These are phyloP conservation scores for Acestrorhynchus altus DNA, from an alignment of 2,797 vertebrate genomes.

Conservation along the genomic window DNA sequence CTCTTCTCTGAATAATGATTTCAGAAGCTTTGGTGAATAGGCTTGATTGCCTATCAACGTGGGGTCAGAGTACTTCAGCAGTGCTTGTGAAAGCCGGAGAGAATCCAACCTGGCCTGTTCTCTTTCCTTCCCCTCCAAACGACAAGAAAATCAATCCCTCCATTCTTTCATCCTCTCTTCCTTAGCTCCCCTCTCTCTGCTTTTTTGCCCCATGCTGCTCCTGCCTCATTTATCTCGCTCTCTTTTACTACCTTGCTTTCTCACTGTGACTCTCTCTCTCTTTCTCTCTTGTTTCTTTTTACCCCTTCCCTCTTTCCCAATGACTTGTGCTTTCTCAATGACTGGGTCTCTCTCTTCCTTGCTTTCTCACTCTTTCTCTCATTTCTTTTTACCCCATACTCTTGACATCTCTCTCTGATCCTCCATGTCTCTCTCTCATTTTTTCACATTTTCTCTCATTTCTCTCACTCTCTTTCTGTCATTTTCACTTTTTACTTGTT, in stretches of 20 bases:
- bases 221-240: background rate
- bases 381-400: too few species aligned
- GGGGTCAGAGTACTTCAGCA: slow-evolving; percentile 53
- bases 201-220: background rate
- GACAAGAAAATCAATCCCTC: slow-evolving; percentile 54
- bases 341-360: too few species aligned
- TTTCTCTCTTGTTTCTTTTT: background rate
- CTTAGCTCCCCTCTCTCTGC: background rate
- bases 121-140: slow-evolving; percentile 21
- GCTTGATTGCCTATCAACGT: slow-evolving; percentile 69
- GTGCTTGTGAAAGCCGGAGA: slow-evolving; percentile 34
- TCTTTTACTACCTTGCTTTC: slow-evolving; percentile 19
- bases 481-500: slow-evolving; percentile 53
- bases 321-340: too few species aligned
- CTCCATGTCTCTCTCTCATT: too few species aligned
- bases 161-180: slow-evolving; percentile 49
- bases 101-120: slow-evolving; percentile 38
- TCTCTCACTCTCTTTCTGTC: slow-evolving; percentile 50
- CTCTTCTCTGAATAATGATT: slow-evolving; percentile 68
- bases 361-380: too few species aligned
- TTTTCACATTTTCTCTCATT: too few species aligned
- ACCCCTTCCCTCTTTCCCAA: background rate
- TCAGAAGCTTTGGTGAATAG: slow-evolving; percentile 68
- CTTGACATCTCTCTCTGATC: too few species aligned
- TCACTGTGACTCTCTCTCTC: background rate